Evolutionary conservation across 2,113 vertebrate species (phyloP), one percentile per base, ranked within the genome.

Genomic region (Psophia crepitans): DNA sequence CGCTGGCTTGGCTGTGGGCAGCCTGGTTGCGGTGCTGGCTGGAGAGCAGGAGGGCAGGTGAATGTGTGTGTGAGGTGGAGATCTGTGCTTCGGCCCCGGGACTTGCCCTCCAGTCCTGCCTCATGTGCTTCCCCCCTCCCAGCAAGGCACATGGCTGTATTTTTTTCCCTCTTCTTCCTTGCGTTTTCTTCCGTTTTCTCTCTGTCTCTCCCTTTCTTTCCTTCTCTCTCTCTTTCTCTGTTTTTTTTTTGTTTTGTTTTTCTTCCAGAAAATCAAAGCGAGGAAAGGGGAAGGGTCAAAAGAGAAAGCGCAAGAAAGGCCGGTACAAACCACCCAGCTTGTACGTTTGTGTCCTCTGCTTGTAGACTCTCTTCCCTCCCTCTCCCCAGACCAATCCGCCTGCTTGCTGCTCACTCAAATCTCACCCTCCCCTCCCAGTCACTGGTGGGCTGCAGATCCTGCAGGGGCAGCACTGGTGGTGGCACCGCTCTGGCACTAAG

Each of bases 281-380:
- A 98, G 99, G 98, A 98, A 99, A 98, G 98, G 99, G 98, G 91
- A 99, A 99, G 99, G 99, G 99, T 98, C 99, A 98, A 99, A 99
- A 99, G 98, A 98, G 99, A 99, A 99, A 99, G 98, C 98, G 98
- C 99, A 99, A 99, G 99, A 99, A 99, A 99, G 99, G 98, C 98
- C 98, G 98, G 95, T 99, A 99, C 98, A 99, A 99, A 98, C 98
- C 97, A 98, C 98, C 95, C 96, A 99, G 99, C 98, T 98, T 98
- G 99, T 99, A 99, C 97, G 99, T 99, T 99, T 99, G 99, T 98
- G 98, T 98, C 97, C 97, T 97, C 97, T 97, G 98, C 98, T 98
- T 95, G 84, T 97, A 97, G 94, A 94, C 61, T 96, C 88, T 65
- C 64, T 96, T 96, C 94, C 95, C 85, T 97, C 86, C 95, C 93